Base-by-base conservation (phyloP, 2,113 vertebrate species). In the Turdus rufiventris region DNA sequence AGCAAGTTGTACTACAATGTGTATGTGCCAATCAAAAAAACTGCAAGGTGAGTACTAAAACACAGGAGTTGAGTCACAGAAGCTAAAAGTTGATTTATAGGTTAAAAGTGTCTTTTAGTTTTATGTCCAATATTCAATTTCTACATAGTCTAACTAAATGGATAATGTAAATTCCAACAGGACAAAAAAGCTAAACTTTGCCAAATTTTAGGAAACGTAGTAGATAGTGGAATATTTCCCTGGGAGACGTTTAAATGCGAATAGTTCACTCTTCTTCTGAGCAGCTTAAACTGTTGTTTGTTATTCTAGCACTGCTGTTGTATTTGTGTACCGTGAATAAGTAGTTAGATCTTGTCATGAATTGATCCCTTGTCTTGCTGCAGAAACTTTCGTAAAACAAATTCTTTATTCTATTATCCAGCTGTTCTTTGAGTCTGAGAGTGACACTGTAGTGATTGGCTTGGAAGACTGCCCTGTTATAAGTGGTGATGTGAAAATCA, bases 401-500 rank as follows among this genome's bases (percentile, higher is more conserved):
- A 62, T 53, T 8, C 11, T 83, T 82, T 70, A 56, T 94, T 89
- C 38, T 89, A 70, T 84, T 87, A 51, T 50, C 25, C 70, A 99
- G 99, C 89, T 99, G n/a, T 98, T 99, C 96, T 98, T 98, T 80
- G 98, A 99, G 75, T 91, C 96, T 71, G 98, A 98, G 67, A 98
- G 36, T 73, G 98, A 99, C 57, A 97, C 96, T 53, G 98, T 97
- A 24, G 97, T 98, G 71, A 99, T 99, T 97, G 97, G 98, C 70
- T 96, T 99, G 34, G 95, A 97, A 90, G 92, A 97, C 33, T 98
- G 98, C 65, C 99, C 99, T 40, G 83, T 97, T 45, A 93, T 99
- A 53, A 97, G 97, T 33, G 98, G 99, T 6, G 99, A 99, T 56
- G 98, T 99, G 29, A 99, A 99, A 97, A 94, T 99, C 96, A 97